A percentile compares a stretch with the other conserved stretches of the same genome.
phyloP scores from a whole-genome alignment of 2,113 vertebrate species.

The Osmerus eperlanus region DNA sequence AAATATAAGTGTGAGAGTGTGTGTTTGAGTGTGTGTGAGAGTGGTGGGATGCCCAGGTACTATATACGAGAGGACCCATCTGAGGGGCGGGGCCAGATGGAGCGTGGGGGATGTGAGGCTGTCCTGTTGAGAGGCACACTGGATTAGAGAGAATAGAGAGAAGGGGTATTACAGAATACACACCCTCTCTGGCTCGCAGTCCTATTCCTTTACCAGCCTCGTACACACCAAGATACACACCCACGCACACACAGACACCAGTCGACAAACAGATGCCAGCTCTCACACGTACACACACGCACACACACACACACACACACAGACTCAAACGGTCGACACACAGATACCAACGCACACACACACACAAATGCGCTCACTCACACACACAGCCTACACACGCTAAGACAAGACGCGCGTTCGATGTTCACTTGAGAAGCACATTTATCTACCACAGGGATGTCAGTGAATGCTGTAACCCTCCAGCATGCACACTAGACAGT shows the following conservation, averaged over 20 bases:
- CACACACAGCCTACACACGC: background rate
- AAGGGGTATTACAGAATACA: background rate
- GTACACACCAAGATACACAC: background rate
- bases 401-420: background rate
- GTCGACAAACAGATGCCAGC: too few species aligned
- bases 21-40: too few species aligned
- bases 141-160: background rate
- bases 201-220: background rate
- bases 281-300: too few species aligned
- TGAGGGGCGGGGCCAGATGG: background rate
- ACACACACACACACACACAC: background rate
- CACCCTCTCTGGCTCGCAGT: conserved; percentile 2
- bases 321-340: background rate
- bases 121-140: background rate
- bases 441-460: background rate
- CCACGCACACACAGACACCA: too few species aligned
- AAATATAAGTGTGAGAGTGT: too few species aligned
- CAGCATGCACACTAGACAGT: background rate
- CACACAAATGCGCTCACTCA: background rate
- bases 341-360: background rate
- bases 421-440: background rate
- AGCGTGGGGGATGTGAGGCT: background rate
- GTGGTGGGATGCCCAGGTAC: too few species aligned
- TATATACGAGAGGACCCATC: background rate
- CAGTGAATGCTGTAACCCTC: background rate